Evolutionary conservation across 2,113 vertebrate species (phyloP).

Genomic region (Melanotaenia duboulayi): DNA sequence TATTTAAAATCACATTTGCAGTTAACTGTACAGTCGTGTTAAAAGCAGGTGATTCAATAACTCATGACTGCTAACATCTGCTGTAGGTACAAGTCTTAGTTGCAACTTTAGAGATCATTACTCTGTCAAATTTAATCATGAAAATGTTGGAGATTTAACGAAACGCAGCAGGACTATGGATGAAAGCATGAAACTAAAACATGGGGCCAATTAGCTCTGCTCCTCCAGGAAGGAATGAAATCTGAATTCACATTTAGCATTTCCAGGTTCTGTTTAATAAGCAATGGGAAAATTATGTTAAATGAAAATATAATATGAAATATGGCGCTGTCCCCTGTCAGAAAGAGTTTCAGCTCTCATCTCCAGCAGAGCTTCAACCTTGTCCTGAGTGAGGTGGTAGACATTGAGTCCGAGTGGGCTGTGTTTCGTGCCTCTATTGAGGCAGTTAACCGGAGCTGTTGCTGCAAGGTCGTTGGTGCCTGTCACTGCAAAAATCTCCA

Average conservation of each 20-base stretch:
- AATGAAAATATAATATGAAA: constrained; percentile 21
- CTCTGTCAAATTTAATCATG: constrained; percentile 38
- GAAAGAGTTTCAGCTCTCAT: no score
- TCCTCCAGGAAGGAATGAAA: constrained; percentile 41
- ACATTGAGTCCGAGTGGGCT: no score
- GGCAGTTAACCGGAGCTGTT: no score
- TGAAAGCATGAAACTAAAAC: constrained; percentile 42
- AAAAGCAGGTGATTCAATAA: constrained; percentile 13
- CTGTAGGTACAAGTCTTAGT: constrained; percentile 2
- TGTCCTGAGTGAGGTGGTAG: no score
- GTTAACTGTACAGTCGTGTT: background rate
- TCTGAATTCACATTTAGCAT: constrained; percentile 43
- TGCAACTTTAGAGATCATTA: constrained; percentile 11
- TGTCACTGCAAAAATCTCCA: no score
- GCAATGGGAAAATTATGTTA: background rate
- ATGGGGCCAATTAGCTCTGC: constrained; percentile 54
- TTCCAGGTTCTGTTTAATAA: constrained; percentile 42
- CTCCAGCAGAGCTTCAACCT: no score
- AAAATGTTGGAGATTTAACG: constrained; percentile 20
- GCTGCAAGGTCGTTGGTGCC: no score
- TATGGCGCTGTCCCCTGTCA: no score
- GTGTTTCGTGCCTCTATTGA: no score
- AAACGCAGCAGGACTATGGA: constrained; percentile 41
- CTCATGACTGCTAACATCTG: constrained; percentile 24
- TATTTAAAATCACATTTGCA: background rate